Evolutionary conservation across 2,797 vertebrate species (phyloP).

Genomic region (Lateolabrax maculatus): DNA sequence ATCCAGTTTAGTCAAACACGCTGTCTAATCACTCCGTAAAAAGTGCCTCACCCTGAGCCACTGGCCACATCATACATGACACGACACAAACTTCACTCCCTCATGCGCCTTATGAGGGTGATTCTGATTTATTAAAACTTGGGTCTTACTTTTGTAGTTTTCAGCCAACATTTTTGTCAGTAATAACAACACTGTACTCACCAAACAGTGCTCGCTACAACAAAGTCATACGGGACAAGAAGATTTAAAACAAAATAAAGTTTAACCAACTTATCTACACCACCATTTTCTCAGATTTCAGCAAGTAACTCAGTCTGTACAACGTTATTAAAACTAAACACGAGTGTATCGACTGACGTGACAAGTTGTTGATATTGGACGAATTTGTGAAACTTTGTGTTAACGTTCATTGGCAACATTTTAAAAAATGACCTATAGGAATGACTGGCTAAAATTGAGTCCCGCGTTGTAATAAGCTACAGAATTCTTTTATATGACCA

Average conservation of each 20-base stretch:
- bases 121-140: conserved; percentile 14
- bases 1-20: conserved; percentile 24
- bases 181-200: background rate
- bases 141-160: background rate
- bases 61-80: background rate
- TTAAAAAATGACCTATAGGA: background rate
- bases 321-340: background rate
- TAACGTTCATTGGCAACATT: background rate
- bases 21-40: conserved; percentile 32
- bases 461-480: background rate
- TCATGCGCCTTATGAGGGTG: background rate
- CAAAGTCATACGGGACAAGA: background rate
- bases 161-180: conserved; percentile 1
- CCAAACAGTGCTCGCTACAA: background rate
- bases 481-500: background rate
- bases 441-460: background rate
- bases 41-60: conserved; percentile 13
- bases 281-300: background rate
- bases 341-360: background rate
- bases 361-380: background rate
- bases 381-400: background rate
- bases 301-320: background rate
- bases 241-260: background rate
- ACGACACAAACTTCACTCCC: conserved; percentile 9
- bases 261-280: background rate